Evolutionary conservation across 2,888 invertebrate species (phyloP).

Genomic region (Ypsolopha sequella): DNA sequence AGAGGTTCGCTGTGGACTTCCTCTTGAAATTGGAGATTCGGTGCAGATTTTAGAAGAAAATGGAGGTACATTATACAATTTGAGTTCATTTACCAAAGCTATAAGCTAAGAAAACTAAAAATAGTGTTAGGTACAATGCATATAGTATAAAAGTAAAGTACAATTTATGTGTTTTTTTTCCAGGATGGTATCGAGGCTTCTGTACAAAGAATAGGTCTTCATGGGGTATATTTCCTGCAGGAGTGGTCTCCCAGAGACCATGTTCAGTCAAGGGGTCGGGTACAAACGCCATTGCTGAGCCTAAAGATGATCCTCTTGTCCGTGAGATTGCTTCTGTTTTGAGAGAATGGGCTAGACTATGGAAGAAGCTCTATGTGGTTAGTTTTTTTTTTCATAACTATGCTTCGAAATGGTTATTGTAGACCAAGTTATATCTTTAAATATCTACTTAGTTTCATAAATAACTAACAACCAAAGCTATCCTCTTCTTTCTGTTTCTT

Average conservation of each 20-base stretch:
- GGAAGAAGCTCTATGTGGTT: conserved; percentile 94
- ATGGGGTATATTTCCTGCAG: conserved; percentile 69
- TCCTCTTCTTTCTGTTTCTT: no score
- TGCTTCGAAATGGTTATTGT: no score
- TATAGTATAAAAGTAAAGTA: not conserved
- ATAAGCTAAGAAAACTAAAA: not conserved
- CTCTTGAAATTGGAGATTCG: conserved; percentile 92
- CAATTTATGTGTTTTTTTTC: conserved; percentile 17
- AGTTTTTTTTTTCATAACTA: conserved; percentile 30
- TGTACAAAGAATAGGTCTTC: conserved; percentile 75
- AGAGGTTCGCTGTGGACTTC: conserved; percentile 82
- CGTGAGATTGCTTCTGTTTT: conserved; percentile 91
- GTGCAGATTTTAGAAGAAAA: conserved; percentile 94
- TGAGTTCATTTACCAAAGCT: not conserved
- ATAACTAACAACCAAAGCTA: no score
- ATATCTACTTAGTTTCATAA: no score
- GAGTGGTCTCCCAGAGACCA: conserved; percentile 83
- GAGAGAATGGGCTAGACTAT: conserved; percentile 93
- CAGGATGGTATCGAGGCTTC: conserved; percentile 91
- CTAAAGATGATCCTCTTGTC: conserved; percentile 91
- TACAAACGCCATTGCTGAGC: conserved; percentile 86
- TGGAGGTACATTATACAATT: conserved; percentile 65
- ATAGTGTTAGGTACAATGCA: not conserved
- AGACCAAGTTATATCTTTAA: no score
- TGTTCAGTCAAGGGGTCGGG: conserved; percentile 84